phyloP scores from a whole-genome alignment of 2,888 invertebrate species.

The Trichopria drosophilae region DNA sequence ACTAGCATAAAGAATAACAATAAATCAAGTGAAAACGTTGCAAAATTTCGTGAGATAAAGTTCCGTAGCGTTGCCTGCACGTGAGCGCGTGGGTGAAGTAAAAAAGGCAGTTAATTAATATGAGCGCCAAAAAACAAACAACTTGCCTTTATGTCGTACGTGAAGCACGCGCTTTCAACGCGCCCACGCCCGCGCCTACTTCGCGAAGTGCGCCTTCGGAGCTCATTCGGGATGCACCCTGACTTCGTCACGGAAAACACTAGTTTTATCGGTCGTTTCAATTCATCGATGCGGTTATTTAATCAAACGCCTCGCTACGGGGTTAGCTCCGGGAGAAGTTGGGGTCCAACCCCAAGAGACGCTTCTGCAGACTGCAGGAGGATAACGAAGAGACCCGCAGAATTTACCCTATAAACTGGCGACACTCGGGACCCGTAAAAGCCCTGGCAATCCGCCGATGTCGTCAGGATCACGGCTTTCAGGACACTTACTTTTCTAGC shows the following conservation, averaged over 20 bases:
- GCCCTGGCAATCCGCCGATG: conserved; percentile 38
- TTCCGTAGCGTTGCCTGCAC: no score
- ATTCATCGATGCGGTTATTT: conserved; percentile 58
- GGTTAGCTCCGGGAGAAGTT: conserved; percentile 40
- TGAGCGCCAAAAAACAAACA: no score
- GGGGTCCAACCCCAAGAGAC: conserved; percentile 34
- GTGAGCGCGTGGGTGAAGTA: no score
- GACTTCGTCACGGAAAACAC: conserved; percentile 42
- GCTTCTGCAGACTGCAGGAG: no score
- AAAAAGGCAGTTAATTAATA: no score
- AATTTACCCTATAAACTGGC: conserved; percentile 44
- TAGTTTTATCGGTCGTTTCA: conserved; percentile 57
- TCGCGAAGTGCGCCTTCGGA: no score
- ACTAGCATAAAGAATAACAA: no score
- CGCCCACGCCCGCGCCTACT: no score
- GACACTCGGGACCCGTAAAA: conserved; percentile 37
- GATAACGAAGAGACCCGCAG: conserved; percentile 45
- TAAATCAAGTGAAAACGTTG: no score
- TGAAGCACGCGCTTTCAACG: no score
- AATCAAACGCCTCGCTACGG: conserved; percentile 54
- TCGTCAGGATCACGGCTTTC: conserved; percentile 42
- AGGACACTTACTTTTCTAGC: conserved; percentile 51
- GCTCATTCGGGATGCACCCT: conserved; percentile 37
- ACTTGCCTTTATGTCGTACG: no score
- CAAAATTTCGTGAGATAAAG: no score